Percentiles rank a stretch among this genome's conserved stretches.
phyloP scores from a whole-genome alignment of 2,888 invertebrate species.

The Cantharis rustica region DNA sequence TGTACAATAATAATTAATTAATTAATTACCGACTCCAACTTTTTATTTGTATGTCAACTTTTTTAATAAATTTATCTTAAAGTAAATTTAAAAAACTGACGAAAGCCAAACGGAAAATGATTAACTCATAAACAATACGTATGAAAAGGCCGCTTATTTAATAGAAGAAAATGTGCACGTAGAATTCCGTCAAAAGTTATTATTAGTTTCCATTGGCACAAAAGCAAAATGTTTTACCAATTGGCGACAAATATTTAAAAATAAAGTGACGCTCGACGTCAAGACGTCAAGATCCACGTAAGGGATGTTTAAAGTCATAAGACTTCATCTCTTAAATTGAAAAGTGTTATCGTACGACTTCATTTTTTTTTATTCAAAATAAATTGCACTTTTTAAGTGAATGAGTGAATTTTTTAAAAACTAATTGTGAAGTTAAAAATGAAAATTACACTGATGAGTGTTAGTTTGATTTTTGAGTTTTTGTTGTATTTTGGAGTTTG shows the following conservation, averaged over 20 bases:
- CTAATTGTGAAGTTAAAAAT: neutral
- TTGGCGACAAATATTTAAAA: slow-evolving; percentile 18
- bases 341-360: neutral
- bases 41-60: too few relatives aligned
- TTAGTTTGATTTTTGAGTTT: neutral
- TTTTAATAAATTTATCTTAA: too few relatives aligned
- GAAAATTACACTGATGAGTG: neutral
- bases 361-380: neutral
- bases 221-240: slow-evolving; percentile 7
- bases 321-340: neutral
- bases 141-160: neutral
- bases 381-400: too few relatives aligned
- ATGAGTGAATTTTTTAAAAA: neutral
- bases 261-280: slow-evolving; percentile 17
- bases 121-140: neutral
- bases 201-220: slow-evolving; percentile 8
- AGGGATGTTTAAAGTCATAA: slow-evolving; percentile 17
- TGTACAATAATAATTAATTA: too few relatives aligned
- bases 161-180: neutral
- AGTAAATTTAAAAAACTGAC: too few relatives aligned
- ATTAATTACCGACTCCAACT: too few relatives aligned
- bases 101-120: neutral
- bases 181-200: neutral
- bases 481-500: slow-evolving; percentile 2
- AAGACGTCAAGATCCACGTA: slow-evolving; percentile 11